Base-by-base conservation (phyloP, 2,888 invertebrate species). In the Lepas anatifera region DNA sequence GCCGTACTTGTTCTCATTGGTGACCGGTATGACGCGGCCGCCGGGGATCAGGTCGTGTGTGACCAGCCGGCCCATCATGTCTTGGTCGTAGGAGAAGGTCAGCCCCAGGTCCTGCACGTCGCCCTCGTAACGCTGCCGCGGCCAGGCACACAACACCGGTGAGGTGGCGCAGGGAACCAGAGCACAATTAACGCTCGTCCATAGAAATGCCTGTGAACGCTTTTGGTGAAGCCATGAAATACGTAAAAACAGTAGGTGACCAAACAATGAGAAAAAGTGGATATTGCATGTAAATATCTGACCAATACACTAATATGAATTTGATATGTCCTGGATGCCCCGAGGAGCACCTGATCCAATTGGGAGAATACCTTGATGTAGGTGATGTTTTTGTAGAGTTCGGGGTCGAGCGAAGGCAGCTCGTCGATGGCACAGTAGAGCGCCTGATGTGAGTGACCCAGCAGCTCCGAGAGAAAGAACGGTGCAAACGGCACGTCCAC, bases 401-500 rank as follows among this genome's bases (percentile, higher is more conserved):
- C 98, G 39, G 90, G 87, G 81, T 99, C 99, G 8, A 99, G 83
- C 0, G 97, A 97, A 0, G 98, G 95, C 75, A 99, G 83, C 81
- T 99, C 99, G 80, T 99, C 99, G 77, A 99, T 90, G 81, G 95
- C 96, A 78, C 96, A 97, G 83, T 98, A 97, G 22, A 94, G 84
- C 16, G 93, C 91, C 77, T 92, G 93, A 75, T 93, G 91, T 10
- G 92, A 92, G 81, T 95, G 93, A 0, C 95, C 96, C 70, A 96
- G 83, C 73, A 98, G 89, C 83, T 97, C 95, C 76, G 94, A 95
- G 39, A 99, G 85, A 81, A 99, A 98, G 81, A 99, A 99, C 46
- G 95, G 92, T 0, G 99, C 98, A 80, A 99, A 96, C 1, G 97
- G 98, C 58, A 99, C 96, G 80, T 99, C 99, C 7, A 98, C 94